Evolutionary conservation across 2,113 vertebrate genomes (phyloP).

Genomic region (Sialia sialis): DNA sequence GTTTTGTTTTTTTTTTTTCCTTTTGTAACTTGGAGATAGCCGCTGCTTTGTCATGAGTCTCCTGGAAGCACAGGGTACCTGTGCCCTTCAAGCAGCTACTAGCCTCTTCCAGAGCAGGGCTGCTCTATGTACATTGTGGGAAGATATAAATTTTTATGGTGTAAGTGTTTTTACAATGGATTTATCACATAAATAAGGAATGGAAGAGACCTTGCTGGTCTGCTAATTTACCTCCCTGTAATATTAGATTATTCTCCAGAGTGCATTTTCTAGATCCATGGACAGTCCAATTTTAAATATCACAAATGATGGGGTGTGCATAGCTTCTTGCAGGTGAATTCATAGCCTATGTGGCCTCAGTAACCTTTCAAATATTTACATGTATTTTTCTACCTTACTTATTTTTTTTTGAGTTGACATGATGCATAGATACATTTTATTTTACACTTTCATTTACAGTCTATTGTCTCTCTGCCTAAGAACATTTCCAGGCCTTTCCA

Average conservation of each 20-base stretch:
- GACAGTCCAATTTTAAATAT: slow-evolving; percentile 8
- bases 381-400: not conserved
- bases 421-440: not conserved
- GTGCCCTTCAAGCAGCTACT: not conserved
- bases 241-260: not conserved
- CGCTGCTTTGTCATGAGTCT: not conserved
- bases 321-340: not conserved
- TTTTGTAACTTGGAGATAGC: not conserved
- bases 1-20: not conserved
- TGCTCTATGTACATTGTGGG: not conserved
- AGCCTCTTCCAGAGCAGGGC: not conserved
- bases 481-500: not conserved
- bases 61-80: not conserved
- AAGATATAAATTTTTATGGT: not conserved
- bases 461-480: not conserved
- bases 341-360: not conserved
- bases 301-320: not conserved
- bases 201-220: not conserved
- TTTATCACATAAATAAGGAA: slow-evolving; percentile 28
- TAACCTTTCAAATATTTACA: not conserved
- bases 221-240: slow-evolving; percentile 12
- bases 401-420: not conserved
- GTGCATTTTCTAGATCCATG: not conserved
- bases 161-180: slow-evolving; percentile 7
- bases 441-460: not conserved